Conservation (phyloP, 2,888 invertebrate species). For the Pseudanteris insignis region DNA sequence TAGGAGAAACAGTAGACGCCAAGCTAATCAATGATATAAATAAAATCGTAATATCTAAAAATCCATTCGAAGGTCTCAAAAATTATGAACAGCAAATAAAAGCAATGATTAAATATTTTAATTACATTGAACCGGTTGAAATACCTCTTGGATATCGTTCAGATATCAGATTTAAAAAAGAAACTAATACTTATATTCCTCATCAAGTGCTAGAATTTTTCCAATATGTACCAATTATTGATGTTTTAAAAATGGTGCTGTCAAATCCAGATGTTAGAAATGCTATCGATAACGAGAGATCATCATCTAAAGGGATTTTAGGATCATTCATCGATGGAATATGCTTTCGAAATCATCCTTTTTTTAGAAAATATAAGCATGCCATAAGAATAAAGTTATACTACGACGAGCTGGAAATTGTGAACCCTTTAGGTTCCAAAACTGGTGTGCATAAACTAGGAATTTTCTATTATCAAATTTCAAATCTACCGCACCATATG, state of each 20-base stretch:
- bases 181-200: not conserved
- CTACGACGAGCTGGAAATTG: constrained; percentile 42
- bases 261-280: constrained; percentile 25
- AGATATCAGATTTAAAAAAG: constrained; percentile 19
- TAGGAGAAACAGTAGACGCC: not conserved
- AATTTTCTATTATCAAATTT: constrained; percentile 24
- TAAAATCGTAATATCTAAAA: constrained; percentile 16
- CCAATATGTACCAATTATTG: constrained; percentile 42
- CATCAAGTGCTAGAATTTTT: constrained; percentile 17
- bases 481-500: constrained; percentile 29
- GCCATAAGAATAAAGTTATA: constrained; percentile 2
- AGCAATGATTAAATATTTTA: constrained; percentile 19
- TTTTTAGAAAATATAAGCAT: constrained; percentile 8
- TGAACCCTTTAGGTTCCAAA: constrained; percentile 45
- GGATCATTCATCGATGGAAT: constrained; percentile 32
- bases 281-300: constrained; percentile 24
- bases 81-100: constrained; percentile 27
- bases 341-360: constrained; percentile 17
- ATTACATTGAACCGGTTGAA: constrained; percentile 23
- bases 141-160: constrained; percentile 21
- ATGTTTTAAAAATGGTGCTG: constrained; percentile 26
- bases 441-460: constrained; percentile 43
- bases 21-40: constrained; percentile 1
- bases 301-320: constrained; percentile 26
- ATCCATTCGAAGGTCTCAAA: constrained; percentile 21